These are phyloP conservation scores for Campopleginae sp. DNA, from an alignment of 2,888 invertebrate species.

Conservation along the genomic window DNA sequence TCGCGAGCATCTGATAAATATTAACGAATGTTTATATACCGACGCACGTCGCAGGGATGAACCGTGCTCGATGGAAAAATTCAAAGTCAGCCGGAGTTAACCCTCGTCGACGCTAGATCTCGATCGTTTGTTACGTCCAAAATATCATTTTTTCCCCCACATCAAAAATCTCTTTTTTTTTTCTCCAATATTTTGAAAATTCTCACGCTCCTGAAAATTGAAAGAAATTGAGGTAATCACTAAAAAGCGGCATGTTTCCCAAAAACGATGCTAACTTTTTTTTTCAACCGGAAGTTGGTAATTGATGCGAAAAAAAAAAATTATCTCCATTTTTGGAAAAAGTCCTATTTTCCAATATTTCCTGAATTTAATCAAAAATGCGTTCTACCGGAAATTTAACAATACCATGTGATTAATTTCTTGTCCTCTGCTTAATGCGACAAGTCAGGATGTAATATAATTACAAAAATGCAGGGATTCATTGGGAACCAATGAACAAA, in stretches of 20 bases:
- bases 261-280: too few relatives aligned
- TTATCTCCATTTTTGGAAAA: too few relatives aligned
- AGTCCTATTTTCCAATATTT: too few relatives aligned
- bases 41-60: conserved; percentile 20
- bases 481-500: not conserved
- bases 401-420: not conserved
- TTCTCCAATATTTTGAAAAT: not conserved
- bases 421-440: too few relatives aligned
- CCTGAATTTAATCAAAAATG: not conserved
- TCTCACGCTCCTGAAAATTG: not conserved
- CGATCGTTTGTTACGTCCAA: not conserved
- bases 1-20: conserved; percentile 48
- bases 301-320: too few relatives aligned
- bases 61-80: conserved; percentile 4
- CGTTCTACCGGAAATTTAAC: not conserved
- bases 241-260: too few relatives aligned
- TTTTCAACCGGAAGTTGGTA: too few relatives aligned
- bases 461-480: not conserved
- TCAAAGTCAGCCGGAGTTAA: conserved; percentile 23
- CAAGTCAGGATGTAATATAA: not conserved
- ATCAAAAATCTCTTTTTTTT: not conserved
- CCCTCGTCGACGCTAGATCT: not conserved
- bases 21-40: conserved; percentile 29
- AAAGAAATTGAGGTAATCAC: too few relatives aligned
- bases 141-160: not conserved